Base-by-base conservation (phyloP, 2,113 vertebrate genomes). In the Dunckerocampus dactyliophorus region DNA sequence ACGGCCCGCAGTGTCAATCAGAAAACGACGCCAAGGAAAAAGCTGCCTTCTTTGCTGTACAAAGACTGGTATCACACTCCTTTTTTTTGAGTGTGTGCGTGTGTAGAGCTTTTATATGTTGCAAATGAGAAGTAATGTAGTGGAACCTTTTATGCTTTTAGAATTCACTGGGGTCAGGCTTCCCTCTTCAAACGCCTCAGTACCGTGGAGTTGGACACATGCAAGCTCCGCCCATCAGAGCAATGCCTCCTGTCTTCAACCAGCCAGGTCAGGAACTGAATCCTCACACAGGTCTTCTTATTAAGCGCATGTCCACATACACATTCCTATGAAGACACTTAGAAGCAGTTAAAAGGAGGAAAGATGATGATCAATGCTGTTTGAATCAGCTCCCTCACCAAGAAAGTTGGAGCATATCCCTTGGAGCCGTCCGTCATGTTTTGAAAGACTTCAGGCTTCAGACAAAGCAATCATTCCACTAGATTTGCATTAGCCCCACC, bases 1-100 rank as follows among this genome's bases (percentile, higher is more conserved):
- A 93, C 0, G 95, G 97, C 1, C 95, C 95, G 0, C 95, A 94
- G 78, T 95, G 95, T 82, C 95, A 90, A 65, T 92, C 94, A 9
- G 95, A 99, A 85, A 91, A 87, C 22, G 95, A 99, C 62, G 95
- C 97, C 37, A 96, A 96, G 88, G 95, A 97, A 78, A 95, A 94
- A 71, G 95, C 97, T 7, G 94, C 95, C 0, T 82, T 95, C 62
- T 95, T 94, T 77, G 93, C 95, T 63, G 89, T 98, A 53, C 95
- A 97, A 43, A 92, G 92, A 57, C 86, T 99, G 93, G 96, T 99
- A 90, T 90, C 14, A 48, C 47, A 46, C 58, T 58, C 37, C 49
- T 15, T 42, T 83, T 53, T 13, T 60, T n/a, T 49, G 47, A 20
- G 4, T 39, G 2, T 56, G 42, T 20, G 13, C 5, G 24, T 28